Percentiles rank a stretch among this genome's conserved stretches.
These are phyloP conservation scores for Rissa tridactyla DNA, from an alignment of 2,113 vertebrate species.

Conservation along the genomic window DNA sequence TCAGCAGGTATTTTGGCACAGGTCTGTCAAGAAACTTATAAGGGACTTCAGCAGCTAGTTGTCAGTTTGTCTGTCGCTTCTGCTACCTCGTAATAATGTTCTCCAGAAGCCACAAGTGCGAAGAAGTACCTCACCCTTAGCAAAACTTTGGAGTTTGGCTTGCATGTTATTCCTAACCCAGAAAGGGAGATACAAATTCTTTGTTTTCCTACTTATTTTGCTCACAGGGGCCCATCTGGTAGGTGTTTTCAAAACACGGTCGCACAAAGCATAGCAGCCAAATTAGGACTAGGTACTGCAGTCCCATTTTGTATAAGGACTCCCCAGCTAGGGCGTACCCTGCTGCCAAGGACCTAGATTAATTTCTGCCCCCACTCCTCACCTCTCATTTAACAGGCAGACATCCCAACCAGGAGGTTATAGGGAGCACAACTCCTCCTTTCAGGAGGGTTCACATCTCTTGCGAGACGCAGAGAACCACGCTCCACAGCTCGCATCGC, in stretches of 20 bases:
- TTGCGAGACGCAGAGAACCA: not conserved
- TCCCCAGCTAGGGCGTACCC: accelerated
- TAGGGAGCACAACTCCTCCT: not conserved
- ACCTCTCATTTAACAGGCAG: not conserved
- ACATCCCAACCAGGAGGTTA: not conserved
- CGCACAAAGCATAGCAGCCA: not conserved
- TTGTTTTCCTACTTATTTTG: not conserved
- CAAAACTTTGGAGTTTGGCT: not conserved
- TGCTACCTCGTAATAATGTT: not conserved
- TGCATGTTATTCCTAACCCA: not conserved
- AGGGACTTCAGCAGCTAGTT: not conserved
- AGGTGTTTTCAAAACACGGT: not conserved
- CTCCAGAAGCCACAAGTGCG: not conserved
- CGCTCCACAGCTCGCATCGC: not conserved
- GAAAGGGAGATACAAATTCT: not conserved
- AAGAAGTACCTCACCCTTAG: not conserved
- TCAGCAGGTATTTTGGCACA: not conserved
- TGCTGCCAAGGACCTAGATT: not conserved
- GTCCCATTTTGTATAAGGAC: not conserved
- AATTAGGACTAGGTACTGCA: not conserved
- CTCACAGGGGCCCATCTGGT: not conserved
- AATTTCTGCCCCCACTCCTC: not conserved
- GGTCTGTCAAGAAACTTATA: not conserved
- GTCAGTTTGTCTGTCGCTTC: not conserved
- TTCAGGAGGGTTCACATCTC: not conserved